Base-by-base conservation (phyloP, 2,113 vertebrate genomes). In the Helogale parvula region DNA sequence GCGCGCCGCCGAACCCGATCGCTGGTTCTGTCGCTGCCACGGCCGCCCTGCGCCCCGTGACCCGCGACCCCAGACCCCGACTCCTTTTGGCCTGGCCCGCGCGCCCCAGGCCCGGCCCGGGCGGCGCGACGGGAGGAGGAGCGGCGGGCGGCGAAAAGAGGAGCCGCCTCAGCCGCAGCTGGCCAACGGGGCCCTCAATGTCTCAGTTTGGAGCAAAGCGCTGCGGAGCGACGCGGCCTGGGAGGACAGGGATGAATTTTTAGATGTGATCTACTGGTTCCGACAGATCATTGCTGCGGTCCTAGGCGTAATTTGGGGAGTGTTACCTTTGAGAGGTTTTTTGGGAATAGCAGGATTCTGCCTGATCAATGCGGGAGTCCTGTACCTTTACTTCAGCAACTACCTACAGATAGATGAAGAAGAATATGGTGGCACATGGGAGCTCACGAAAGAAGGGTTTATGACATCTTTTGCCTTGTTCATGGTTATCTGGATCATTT, bases 401-500 rank as follows among this genome's bases (percentile, higher is more conserved):
- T 99, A 99, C 98, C 99, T 99, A 98, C 99, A 99, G 98, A 99
- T 99, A 81, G 99, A 99, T 52, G 99, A 99, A 97, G 99, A 99
- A 89, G 99, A 99, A 88, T 99, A 99, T 74, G 99, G 99, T 0
- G 99, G 99, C 89, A 99, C 99, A 0, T 99, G 99, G 99, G 99
- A 99, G 94, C 99, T 99, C 86, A 99, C 99, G 0, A 99, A 99
- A 98, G 99, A 99, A 98, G 99, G 99, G 82, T 99, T 99, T 98
- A 99, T 99, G 99, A 99, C 99, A 21, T 99, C 99, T 23, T 99
- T 99, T 99, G 99, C 99, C 96, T 98, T 99, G 96, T 99, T 99
- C 98, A 98, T 99, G 99, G 99, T 99, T 98, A 99, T 99, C 93
- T 99, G 99, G 99, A 99, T 99, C 98, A 99, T 99, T 98, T 99